These are phyloP conservation scores for Conomelus anceps DNA, from an alignment of 2,888 invertebrate genomes.

Conservation along the genomic window DNA sequence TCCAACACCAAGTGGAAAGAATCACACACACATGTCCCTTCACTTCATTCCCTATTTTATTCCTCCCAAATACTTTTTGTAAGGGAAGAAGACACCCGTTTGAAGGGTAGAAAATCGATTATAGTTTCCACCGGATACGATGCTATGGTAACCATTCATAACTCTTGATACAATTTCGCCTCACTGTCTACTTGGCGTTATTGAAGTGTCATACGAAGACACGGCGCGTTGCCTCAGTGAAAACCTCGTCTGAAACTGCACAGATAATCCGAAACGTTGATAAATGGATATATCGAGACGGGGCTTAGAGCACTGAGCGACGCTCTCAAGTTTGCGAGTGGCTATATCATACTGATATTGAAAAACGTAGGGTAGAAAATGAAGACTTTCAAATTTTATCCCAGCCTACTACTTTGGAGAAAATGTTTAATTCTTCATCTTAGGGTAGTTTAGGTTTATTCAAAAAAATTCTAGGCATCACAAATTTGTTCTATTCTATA, in stretches of 20 bases:
- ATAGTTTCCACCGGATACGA: background rate
- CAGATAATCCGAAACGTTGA: background rate
- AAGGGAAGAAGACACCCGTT: background rate
- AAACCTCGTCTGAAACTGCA: background rate
- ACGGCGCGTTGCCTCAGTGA: background rate
- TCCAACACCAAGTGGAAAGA: background rate
- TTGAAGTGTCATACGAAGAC: background rate
- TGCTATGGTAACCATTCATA: background rate
- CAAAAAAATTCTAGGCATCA: too few relatives aligned
- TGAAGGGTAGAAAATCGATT: background rate
- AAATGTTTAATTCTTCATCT: too few relatives aligned
- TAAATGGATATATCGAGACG: background rate
- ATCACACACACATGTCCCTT: background rate
- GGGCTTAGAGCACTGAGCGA: background rate
- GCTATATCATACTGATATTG: background rate
- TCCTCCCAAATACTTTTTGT: background rate
- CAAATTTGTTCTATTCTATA: too few relatives aligned
- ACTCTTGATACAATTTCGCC: background rate
- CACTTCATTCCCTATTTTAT: background rate
- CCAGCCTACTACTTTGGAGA: background rate
- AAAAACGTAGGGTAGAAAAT: background rate
- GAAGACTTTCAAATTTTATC: background rate
- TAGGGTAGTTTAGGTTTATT: too few relatives aligned
- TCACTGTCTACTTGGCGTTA: too few relatives aligned
- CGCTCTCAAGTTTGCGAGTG: background rate